Conservation (phyloP, 2,797 vertebrate species). For the Sandelia bainsii region DNA sequence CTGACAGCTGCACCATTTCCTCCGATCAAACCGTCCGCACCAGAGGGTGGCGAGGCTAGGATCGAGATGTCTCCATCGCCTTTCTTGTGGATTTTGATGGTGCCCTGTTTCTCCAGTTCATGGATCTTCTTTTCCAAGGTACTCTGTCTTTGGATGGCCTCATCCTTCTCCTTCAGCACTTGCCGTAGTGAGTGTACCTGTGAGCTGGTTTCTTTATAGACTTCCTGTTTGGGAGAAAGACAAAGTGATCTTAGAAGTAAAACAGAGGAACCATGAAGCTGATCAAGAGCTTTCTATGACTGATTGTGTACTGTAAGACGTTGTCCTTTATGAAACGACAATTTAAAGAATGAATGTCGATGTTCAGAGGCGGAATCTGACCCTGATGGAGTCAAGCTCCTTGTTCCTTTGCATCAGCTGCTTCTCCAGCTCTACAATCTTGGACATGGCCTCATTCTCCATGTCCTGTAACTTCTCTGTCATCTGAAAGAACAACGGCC, state of each 20-base stretch:
- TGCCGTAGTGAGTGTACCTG: slow-evolving; percentile 92
- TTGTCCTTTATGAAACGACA: too few relatives aligned
- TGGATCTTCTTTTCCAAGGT: slow-evolving; percentile 88
- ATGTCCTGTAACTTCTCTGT: slow-evolving; percentile 96
- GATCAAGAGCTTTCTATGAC: background rate
- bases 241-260: too few relatives aligned
- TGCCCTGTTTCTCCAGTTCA: slow-evolving; percentile 85
- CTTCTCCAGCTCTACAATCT: slow-evolving; percentile 97
- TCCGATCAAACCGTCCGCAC: slow-evolving; percentile 37
- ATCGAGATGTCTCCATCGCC: slow-evolving; percentile 86
- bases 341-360: background rate
- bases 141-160: slow-evolving; percentile 90
- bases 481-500: slow-evolving; percentile 80
- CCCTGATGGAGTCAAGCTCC: slow-evolving; percentile 93
- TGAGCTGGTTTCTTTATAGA: slow-evolving; percentile 91
- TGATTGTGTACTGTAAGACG: too few relatives aligned
- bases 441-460: slow-evolving; percentile 97
- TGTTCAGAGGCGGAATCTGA: slow-evolving; percentile 57
- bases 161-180: slow-evolving; percentile 95
- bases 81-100: slow-evolving; percentile 86
- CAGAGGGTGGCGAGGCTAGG: slow-evolving; percentile 63
- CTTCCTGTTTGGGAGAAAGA: slow-evolving; percentile 83
- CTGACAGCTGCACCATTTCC: slow-evolving; percentile 33
- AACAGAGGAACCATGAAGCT: background rate
- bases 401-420: slow-evolving; percentile 95